Conservation (phyloP, 2,113 vertebrate species). For the Halcyon malimbica region DNA sequence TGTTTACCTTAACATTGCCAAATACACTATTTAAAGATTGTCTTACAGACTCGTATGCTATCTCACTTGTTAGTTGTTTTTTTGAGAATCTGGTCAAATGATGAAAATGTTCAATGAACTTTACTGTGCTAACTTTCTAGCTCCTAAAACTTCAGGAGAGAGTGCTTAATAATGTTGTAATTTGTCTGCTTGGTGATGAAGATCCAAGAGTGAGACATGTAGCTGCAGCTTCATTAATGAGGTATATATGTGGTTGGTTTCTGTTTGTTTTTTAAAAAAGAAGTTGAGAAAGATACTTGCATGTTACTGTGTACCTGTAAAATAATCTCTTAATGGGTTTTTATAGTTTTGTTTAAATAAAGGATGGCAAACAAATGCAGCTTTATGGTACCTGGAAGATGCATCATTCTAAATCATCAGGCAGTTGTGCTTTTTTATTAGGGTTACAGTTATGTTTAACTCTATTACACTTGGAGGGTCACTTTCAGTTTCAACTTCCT, state of each 20-base stretch:
- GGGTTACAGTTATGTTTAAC: not conserved
- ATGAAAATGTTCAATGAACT: not conserved
- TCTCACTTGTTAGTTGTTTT: not conserved
- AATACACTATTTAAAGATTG: not conserved
- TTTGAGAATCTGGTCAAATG: not conserved
- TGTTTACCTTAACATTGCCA: no score
- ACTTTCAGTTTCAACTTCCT: not conserved
- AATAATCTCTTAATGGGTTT: not conserved
- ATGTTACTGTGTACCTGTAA: not conserved
- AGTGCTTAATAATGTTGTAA: conserved; percentile 85
- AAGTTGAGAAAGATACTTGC: not conserved
- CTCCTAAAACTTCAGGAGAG: conserved; percentile 89
- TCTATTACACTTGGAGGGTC: not conserved
- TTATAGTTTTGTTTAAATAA: not conserved
- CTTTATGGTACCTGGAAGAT: not conserved
- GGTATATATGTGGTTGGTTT: conserved; percentile 68
- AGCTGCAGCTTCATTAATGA: conserved; percentile 84
- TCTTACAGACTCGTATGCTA: not conserved
- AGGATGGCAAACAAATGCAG: not conserved
- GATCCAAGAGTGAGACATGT: conserved; percentile 92
- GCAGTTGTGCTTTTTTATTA: not conserved
- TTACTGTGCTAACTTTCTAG: conserved; percentile 61
- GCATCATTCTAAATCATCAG: not conserved
- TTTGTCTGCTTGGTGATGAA: conserved; percentile 91
- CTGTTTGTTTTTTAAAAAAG: not conserved